Evolutionary conservation across 2,888 invertebrate species (phyloP).

Genomic region (Mythimna ferrago): DNA sequence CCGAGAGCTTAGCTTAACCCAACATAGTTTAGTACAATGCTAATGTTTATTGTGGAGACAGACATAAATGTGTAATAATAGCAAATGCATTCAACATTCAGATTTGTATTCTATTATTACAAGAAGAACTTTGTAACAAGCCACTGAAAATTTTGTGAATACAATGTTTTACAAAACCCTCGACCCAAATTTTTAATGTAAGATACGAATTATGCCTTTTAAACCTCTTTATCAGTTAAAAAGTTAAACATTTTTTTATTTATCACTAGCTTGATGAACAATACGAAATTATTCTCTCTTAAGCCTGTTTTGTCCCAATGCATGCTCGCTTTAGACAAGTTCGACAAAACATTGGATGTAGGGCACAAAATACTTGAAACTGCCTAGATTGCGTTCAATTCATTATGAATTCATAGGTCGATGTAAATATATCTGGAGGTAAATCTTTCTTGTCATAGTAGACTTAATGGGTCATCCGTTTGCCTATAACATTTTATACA

Average conservation of each 20-base stretch:
- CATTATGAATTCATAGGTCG: neutral
- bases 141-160: neutral
- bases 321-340: neutral
- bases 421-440: neutral
- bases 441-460: neutral
- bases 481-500: neutral
- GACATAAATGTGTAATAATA: neutral
- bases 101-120: neutral
- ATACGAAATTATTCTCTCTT: conserved; percentile 2
- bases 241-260: too few relatives aligned
- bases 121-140: neutral
- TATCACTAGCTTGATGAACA: conserved; percentile 4
- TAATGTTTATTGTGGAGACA: conserved; percentile 2
- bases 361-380: neutral
- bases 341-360: neutral
- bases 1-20: conserved; percentile 14
- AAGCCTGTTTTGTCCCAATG: neutral
- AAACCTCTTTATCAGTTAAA: too few relatives aligned
- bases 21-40: conserved; percentile 17
- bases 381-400: neutral
- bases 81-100: neutral
- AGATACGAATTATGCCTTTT: too few relatives aligned
- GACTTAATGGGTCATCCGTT: too few relatives aligned
- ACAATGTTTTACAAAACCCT: too few relatives aligned
- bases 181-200: too few relatives aligned